phyloP scores from a whole-genome alignment of 2,888 invertebrate genomes.

The Tipula helvola region DNA sequence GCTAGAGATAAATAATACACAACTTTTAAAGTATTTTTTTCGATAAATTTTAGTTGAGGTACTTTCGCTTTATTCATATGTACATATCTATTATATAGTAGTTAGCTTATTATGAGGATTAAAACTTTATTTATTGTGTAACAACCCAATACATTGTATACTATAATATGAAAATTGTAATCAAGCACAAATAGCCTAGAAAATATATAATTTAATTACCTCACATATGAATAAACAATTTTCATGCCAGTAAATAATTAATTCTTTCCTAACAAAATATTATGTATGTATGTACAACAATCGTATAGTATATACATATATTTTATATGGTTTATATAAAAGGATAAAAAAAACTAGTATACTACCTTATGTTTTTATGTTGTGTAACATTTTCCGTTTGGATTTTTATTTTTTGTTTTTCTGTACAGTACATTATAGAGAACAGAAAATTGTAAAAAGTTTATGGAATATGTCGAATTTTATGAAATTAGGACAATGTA shows the following conservation, averaged over 20 bases:
- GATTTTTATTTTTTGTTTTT: neutral
- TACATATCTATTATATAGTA: neutral
- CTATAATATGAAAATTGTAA: neutral
- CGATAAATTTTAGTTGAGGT: neutral
- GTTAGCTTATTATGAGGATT: neutral
- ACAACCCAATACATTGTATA: neutral
- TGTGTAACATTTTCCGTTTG: neutral
- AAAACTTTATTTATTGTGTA: neutral
- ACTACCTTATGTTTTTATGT: neutral
- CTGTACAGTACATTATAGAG: neutral
- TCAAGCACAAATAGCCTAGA: neutral
- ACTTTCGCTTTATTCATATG: neutral
- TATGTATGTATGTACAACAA: neutral
- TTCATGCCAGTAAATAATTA: constrained; percentile 4
- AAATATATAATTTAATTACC: constrained; percentile 4
- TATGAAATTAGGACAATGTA: neutral
- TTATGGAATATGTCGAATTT: neutral
- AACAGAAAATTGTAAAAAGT: neutral
- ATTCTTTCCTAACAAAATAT: constrained; percentile 4
- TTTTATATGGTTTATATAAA: neutral
- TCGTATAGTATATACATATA: neutral
- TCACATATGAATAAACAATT: neutral
- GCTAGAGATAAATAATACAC: neutral
- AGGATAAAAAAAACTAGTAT: neutral
- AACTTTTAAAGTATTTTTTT: neutral